Evolutionary conservation across 2,888 invertebrate genomes (phyloP), one percentile per base, ranked within the genome.

Genomic region (Hartigia nigra): DNA sequence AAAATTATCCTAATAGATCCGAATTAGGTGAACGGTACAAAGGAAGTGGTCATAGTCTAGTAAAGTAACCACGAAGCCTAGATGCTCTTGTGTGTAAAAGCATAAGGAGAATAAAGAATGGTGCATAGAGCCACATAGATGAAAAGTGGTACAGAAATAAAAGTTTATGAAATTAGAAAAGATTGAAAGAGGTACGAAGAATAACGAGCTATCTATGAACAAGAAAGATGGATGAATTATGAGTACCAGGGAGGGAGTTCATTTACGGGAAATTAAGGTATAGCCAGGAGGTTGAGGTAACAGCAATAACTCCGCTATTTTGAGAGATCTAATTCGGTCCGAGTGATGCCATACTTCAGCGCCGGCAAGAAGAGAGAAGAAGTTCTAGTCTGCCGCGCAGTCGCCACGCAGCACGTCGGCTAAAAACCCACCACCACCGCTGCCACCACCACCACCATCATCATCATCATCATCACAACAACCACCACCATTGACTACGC

Each of bases 321-420:
- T 85, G 87, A 89, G 86, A 83, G 83, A 85, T 90, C 91, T 91
- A 91, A 91, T 87, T 91, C 84, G 83, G 89, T 88, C 83, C 87
- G 86, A 87, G 88, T 90, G 91, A 91, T 90, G 90, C 88, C 89
- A 89, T 88, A 89, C 90, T 89, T 90, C 87, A 85, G 86, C 86
- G 88, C 88, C 87, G 85, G 85, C 74, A 77, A 75, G 75, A 81
- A 80, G 81, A 82, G 81, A 82, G 80, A 81, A 76, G 83, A 81
- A 82, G 81, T 82, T 84, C 81, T 80, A 81, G 81, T 81, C 83
- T 81, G 79, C 78, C 82, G 87, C 88, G 89, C 90, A 90, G 90
- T 91, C 90, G 88, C 86, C 88, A 85, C 39, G 39, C 78, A 86
- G 85, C 86, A 87, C 90, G 87, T 87, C 86, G 84, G 85, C 85